A percentile compares a stretch with the other conserved stretches of the same genome.
These are phyloP conservation scores for Saccopteryx bilineata DNA, from an alignment of 2,113 vertebrate genomes.

Conservation along the genomic window DNA sequence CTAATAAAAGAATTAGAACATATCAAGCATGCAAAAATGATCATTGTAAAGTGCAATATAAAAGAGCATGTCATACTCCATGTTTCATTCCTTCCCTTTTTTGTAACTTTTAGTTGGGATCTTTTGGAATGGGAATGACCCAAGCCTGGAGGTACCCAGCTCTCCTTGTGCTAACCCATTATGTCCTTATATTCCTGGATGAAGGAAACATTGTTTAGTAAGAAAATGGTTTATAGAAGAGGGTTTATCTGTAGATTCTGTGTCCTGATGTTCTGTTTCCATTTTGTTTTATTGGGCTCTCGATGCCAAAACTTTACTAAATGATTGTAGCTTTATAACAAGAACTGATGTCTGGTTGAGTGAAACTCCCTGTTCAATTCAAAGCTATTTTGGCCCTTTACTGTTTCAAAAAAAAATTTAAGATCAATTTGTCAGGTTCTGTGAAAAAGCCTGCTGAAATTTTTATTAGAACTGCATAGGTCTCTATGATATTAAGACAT, in stretches of 20 bases:
- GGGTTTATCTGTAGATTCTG: not conserved
- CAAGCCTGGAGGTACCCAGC: not conserved
- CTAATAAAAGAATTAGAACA: not conserved
- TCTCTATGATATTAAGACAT: constrained; percentile 11
- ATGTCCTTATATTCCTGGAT: not conserved
- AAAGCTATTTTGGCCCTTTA: not conserved
- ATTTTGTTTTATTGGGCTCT: not conserved
- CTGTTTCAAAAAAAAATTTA: not conserved
- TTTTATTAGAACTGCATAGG: not conserved
- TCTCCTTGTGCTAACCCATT: not conserved
- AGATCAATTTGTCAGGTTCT: not conserved
- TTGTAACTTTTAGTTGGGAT: not conserved
- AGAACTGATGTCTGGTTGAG: not conserved
- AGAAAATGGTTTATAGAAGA: not conserved
- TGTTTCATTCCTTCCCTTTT: not conserved
- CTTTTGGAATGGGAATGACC: not conserved
- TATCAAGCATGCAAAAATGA: not conserved
- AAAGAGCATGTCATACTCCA: not conserved
- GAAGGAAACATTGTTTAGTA: not conserved
- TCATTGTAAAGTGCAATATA: not conserved
- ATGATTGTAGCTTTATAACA: not conserved
- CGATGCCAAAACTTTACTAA: not conserved
- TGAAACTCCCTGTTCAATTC: not conserved
- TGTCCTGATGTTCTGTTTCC: not conserved
- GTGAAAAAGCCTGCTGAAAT: not conserved